Base-by-base conservation (phyloP, 2,797 vertebrate species). In the Notoglanidium macrostoma region DNA sequence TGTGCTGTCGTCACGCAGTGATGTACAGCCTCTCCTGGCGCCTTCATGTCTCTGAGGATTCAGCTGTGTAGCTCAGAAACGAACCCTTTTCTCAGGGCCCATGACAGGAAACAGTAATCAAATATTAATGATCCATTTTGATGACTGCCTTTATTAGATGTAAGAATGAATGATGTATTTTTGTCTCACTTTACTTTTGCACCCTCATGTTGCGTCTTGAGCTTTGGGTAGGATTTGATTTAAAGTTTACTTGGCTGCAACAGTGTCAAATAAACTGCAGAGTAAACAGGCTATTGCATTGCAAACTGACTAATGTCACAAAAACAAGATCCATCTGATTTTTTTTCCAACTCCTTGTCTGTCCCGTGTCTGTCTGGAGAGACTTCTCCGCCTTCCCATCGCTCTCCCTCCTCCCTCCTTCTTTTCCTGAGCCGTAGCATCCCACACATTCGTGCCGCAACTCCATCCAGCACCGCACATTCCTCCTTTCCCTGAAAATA, bases 381-480 rank as follows among this genome's bases (percentile, higher is more conserved):
- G 88, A 84, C 91, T 89, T 89, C 92, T 85, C 91, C 91, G 88
- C 91, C 92, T 92, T 87, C 87, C 89, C 89, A 85, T 55, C 79
- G 49, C 73, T 61, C 90, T 83, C 86, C 88, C 88, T 89, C 90
- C 72, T 88, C 88, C 77, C 77, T 79, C 77, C 90, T 40, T 72
- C 54, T 73, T 72, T 51, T 54, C 87, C 83, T 54, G 57, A 84
- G 82, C 92, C 26, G 61, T 51, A 85, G 86, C 85, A 70, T 57
- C 86, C 76, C 91, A 84, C 91, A 91, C 92, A 92, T 89, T 92
- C 91, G 87, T 90, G 89, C 90, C 77, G 89, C 87, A 90, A 92
- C 90, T 91, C 90, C 91, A 89, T 90, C 88, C 89, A 92, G 90
- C 91, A 92, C 88, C 88, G 83, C 86, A 88, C 88, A 90, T 78